phyloP scores from a whole-genome alignment of 1,140 invertebrate genomes.

The Bombus cullumanus region DNA sequence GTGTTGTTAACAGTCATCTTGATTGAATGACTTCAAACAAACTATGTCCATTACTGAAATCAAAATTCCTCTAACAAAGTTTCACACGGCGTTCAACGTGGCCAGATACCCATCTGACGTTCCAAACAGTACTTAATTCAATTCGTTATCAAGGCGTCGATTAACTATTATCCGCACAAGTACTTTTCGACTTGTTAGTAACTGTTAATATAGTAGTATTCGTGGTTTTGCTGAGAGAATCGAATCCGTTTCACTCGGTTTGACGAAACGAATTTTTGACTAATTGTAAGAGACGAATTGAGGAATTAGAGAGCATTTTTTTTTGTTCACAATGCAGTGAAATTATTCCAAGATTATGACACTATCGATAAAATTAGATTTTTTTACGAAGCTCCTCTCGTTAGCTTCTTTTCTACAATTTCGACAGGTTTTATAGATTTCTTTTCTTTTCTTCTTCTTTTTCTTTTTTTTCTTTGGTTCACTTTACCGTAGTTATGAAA shows the following conservation, averaged over 20 bases:
- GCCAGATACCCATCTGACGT: not conserved
- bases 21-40: not conserved
- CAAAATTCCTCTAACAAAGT: not conserved
- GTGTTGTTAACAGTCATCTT: too few relatives aligned
- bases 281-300: not conserved
- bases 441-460: too few relatives aligned
- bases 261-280: not conserved
- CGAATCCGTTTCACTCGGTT: not conserved
- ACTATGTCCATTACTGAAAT: too few relatives aligned
- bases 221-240: conserved; percentile 14
- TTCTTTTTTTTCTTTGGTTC: not conserved
- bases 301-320: not conserved
- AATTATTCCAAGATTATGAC: not conserved
- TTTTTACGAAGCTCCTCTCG: not conserved
- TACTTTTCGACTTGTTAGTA: not conserved
- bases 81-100: conserved; percentile 4
- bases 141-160: not conserved
- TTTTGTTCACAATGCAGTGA: not conserved
- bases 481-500: not conserved
- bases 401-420: not conserved
- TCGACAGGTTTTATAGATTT: not conserved
- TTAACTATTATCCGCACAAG: not conserved
- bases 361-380: not conserved
- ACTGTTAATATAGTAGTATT: not conserved
- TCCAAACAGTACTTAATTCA: conserved; percentile 27